These are phyloP conservation scores for Blastomussa wellsi DNA, from an alignment of 92 coral and sea anemone species.

Conservation along the genomic window DNA sequence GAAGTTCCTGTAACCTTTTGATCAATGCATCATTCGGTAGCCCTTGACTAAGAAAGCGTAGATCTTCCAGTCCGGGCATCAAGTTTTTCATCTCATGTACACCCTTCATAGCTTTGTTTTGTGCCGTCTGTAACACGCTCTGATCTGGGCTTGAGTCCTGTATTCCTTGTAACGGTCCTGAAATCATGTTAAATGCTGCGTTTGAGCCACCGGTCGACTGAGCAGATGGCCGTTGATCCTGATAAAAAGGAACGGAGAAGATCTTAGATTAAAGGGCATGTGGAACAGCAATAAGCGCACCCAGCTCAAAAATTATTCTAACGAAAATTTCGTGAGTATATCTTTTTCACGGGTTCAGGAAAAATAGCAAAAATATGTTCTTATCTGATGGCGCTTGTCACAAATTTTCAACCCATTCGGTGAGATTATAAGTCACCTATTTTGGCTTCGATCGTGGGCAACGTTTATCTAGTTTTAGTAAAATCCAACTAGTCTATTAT, in stretches of 20 bases:
- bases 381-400: too few species aligned
- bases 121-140: slow-evolving; percentile 47
- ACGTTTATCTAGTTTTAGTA: too few species aligned
- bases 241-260: neutral
- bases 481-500: too few species aligned
- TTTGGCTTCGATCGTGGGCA: too few species aligned
- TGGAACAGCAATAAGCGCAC: too few species aligned
- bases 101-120: slow-evolving; percentile 47
- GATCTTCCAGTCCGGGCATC: slow-evolving; percentile 57
- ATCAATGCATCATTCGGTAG: slow-evolving; percentile 61
- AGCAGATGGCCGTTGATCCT: slow-evolving; percentile 26
- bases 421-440: too few species aligned
- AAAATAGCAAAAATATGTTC: too few species aligned
- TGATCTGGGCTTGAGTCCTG: slow-evolving; percentile 29
- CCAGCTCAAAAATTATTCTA: too few species aligned
- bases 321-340: too few species aligned
- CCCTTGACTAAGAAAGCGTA: slow-evolving; percentile 50
- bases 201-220: slow-evolving; percentile 5
- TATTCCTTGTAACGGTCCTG: slow-evolving; percentile 24
- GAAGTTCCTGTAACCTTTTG: slow-evolving; percentile 79
- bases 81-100: slow-evolving; percentile 46
- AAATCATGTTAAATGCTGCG: neutral
- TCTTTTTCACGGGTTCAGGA: too few species aligned
- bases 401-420: too few species aligned
- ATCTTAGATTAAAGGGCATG: too few species aligned